Base-by-base conservation (phyloP, 2,888 invertebrate species). In the Pterostichus niger region DNA sequence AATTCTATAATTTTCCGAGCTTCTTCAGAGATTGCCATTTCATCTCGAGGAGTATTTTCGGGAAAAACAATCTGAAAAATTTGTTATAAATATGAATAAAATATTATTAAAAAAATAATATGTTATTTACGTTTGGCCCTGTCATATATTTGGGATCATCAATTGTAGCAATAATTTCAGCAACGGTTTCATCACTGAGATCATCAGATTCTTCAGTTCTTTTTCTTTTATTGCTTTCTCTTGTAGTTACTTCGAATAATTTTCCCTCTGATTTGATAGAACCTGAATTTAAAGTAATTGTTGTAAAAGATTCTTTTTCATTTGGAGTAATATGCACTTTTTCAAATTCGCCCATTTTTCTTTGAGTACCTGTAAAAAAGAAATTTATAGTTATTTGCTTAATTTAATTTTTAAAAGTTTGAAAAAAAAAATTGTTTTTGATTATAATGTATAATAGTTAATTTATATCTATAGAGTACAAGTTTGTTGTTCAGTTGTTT, bases 21-120 rank as follows among this genome's bases (percentile, higher is more conserved):
- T 89, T 99, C 99, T 88, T 98, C 97, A 44, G 95, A 91, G 88
- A 98, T 96, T 0, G 98, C 98, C 6, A 95, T 95, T 88, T 98
- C 98, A 88, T 98, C 98, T 11, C 98, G 92, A 0, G 98, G 96
- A 0, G 95, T 95, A 90, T 96, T 95, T 86, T 95, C 96, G 87
- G 95, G 95, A 88, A 96, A 96, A 9, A 97, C 91, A 1, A 94
- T 91, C 93, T 94, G 87, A 13, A 61, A n/a, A 79, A 59, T 2
- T 35, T 79, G 4, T 64, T 64, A 79, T 56, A 40, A 61, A 40
- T 10, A 49, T 56, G 59, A 5, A 33, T 56, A 15, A 15, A 56
- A 76, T 83, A 54, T 84, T n/a, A 31, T 13, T 71, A 59, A 40
- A n/a, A 40, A n/a, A n/a, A n/a, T n/a, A n/a, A n/a, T n/a, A n/a